These are phyloP conservation scores for Mastacembelus armatus DNA, from an alignment of 2,797 vertebrate species.

Conservation along the genomic window DNA sequence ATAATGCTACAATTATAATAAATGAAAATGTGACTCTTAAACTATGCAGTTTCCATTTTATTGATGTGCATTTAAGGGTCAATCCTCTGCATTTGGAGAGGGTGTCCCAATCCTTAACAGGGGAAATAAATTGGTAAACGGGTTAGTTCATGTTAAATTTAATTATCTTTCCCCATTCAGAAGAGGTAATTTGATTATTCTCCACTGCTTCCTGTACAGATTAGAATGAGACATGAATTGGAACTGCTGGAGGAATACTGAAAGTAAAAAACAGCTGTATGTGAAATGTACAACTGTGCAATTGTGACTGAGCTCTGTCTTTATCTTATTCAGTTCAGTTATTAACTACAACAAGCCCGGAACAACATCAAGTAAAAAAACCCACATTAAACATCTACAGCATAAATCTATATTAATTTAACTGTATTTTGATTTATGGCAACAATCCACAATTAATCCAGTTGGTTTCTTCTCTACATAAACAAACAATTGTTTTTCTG, in stretches of 20 bases:
- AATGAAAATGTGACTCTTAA: conserved; percentile 19
- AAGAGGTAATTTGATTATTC: conserved; percentile 88
- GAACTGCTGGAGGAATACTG: conserved; percentile 75
- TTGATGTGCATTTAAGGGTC: conserved; percentile 44
- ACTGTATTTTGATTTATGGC: conserved; percentile 2
- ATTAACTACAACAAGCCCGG: not conserved
- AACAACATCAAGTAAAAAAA: not conserved
- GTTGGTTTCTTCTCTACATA: conserved; percentile 2
- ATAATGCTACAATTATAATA: not conserved
- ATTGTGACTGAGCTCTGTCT: not conserved
- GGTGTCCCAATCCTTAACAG: conserved; percentile 76
- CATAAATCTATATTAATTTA: not conserved
- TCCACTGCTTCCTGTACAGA: conserved; percentile 87
- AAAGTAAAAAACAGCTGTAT: conserved; percentile 58
- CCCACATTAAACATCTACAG: not conserved
- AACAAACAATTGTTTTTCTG: conserved; percentile 34
- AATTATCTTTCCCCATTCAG: conserved; percentile 88
- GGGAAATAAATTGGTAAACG: conserved; percentile 78
- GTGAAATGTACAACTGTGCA: conserved; percentile 1
- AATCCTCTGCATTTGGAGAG: conserved; percentile 76
- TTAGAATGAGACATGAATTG: conserved; percentile 72
- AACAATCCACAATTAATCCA: conserved; percentile 3
- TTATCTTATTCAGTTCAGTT: not conserved
- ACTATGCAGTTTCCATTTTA: conserved; percentile 27
- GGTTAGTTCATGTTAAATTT: conserved; percentile 87